phyloP scores from a whole-genome alignment of 2,797 vertebrate species.

The Thamnophis elegans region DNA sequence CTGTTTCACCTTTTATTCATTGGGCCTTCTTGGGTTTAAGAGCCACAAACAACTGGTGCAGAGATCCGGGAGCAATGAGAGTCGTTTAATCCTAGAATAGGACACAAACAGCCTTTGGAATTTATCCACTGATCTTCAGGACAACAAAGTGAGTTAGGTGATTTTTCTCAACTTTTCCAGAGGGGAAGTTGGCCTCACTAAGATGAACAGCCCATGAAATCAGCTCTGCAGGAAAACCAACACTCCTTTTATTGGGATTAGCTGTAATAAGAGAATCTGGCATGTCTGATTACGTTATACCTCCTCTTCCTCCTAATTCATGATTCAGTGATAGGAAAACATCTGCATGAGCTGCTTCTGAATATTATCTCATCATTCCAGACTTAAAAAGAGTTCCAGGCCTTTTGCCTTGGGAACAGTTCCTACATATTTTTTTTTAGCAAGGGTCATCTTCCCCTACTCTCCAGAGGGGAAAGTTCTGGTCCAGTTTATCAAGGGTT shows the following conservation, averaged over 20 bases:
- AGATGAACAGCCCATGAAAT: neutral
- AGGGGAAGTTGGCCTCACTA: neutral
- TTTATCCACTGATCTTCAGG: neutral
- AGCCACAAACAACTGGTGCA: too few relatives aligned
- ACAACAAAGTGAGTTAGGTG: neutral
- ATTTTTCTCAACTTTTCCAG: neutral
- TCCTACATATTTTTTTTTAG: neutral
- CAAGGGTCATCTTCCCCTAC: neutral
- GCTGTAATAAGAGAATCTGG: neutral
- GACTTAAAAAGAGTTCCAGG: neutral
- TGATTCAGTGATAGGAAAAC: neutral
- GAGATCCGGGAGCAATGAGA: neutral
- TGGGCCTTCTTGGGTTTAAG: too few relatives aligned
- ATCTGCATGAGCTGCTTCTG: neutral
- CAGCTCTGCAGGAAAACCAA: neutral
- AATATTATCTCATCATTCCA: neutral
- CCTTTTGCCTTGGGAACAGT: neutral
- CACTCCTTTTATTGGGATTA: neutral
- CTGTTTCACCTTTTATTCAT: neutral
- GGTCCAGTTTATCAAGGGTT: neutral
- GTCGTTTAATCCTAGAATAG: neutral
- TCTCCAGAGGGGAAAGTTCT: neutral
- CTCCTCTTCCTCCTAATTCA: neutral
- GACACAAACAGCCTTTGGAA: neutral
- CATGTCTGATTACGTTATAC: neutral